Percentiles rank a stretch among this genome's conserved stretches.
Conservation (phyloP, 2,797 vertebrate genomes). For the Sebastes trivittatus region DNA sequence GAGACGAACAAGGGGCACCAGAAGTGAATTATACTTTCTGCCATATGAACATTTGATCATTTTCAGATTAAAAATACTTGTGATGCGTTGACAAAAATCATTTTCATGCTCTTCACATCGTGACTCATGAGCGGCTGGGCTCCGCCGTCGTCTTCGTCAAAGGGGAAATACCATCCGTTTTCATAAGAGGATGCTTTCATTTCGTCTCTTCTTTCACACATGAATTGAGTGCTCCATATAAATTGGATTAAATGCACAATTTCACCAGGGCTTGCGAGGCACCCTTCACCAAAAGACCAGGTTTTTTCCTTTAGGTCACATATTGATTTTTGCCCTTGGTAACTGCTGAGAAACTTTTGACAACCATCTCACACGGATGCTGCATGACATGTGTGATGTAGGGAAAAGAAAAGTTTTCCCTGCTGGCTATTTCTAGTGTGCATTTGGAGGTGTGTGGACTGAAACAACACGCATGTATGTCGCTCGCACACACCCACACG, state of each 20-base stretch:
- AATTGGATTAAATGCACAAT: slow-evolving; percentile 77
- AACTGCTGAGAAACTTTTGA: slow-evolving; percentile 42
- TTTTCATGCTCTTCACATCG: slow-evolving; percentile 51
- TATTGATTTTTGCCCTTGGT: slow-evolving; percentile 33
- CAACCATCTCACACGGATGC: slow-evolving; percentile 15
- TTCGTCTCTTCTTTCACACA: slow-evolving; percentile 62
- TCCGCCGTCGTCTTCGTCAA: slow-evolving; percentile 14
- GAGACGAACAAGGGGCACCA: slow-evolving; percentile 1
- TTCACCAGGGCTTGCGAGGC: slow-evolving; percentile 48
- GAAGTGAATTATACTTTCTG: slow-evolving; percentile 15
- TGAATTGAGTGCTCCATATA: slow-evolving; percentile 58
- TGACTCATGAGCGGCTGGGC: slow-evolving; percentile 36
- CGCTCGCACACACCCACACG: slow-evolving; percentile 11
- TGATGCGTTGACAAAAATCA: slow-evolving; percentile 34
- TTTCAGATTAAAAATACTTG: slow-evolving; percentile 53
- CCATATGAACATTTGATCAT: slow-evolving; percentile 56
- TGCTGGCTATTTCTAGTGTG: slow-evolving; percentile 39
- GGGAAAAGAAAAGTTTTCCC: slow-evolving; percentile 36
- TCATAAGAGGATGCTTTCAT: slow-evolving; percentile 56
- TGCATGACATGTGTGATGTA: slow-evolving; percentile 25
- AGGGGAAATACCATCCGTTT: slow-evolving; percentile 41
- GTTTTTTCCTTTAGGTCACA: slow-evolving; percentile 18
- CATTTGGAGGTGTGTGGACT: slow-evolving; percentile 32
- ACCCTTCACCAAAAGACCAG: slow-evolving; percentile 48
- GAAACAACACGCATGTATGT: slow-evolving; percentile 3